Conservation (phyloP, 2,888 invertebrate species). For the Lasioglossum zephyrum region DNA sequence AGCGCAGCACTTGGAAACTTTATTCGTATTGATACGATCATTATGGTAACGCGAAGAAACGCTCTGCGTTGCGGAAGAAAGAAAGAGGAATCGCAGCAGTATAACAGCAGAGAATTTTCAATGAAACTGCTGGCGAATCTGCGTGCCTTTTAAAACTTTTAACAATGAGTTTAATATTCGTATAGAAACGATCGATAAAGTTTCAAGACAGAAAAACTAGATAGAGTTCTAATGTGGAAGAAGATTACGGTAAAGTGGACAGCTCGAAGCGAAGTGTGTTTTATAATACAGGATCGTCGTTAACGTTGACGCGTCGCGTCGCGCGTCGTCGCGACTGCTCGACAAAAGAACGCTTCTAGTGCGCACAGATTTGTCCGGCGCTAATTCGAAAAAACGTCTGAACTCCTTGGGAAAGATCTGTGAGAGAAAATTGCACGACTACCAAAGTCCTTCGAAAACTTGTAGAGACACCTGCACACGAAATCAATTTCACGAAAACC, state of each 20-base stretch:
- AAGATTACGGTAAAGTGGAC: background rate
- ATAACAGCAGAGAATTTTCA: background rate
- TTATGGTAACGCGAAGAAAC: background rate
- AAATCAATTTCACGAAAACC: background rate
- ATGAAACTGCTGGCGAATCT: background rate
- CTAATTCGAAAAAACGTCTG: background rate
- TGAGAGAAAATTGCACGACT: background rate
- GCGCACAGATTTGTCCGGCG: background rate
- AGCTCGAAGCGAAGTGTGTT: background rate
- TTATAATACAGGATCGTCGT: background rate
- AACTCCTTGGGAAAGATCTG: background rate
- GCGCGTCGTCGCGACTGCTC: background rate
- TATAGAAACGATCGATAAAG: background rate
- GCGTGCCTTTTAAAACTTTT: background rate
- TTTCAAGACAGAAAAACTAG: background rate
- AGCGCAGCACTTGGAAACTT: background rate
- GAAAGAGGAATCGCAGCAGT: background rate
- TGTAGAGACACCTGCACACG: background rate
- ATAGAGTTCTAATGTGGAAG: background rate
- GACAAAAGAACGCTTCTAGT: background rate
- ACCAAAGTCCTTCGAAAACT: background rate
- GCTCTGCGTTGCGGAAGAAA: background rate
- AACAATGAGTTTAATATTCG: background rate
- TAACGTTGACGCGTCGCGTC: background rate
- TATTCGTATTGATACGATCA: background rate